Percentiles rank a stretch among this genome's conserved stretches.
Evolutionary conservation across 2,888 invertebrate genomes (phyloP).

Genomic region (Amphiduros pacificus): DNA sequence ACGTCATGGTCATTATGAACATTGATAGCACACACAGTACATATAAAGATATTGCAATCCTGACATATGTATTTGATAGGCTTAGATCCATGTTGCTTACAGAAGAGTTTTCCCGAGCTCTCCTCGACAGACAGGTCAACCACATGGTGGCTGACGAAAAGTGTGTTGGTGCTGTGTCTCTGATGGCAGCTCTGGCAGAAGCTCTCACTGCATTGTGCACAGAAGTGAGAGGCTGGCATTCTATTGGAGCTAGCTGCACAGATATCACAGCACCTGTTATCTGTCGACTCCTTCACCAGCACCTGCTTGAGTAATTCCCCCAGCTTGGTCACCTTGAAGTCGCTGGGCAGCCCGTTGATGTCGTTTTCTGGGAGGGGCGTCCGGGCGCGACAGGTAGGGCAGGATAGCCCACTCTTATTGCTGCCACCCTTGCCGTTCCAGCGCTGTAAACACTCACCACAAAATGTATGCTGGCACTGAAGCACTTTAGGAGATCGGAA

Average conservation of each 20-base stretch:
- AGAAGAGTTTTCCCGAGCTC: slow-evolving; percentile 11
- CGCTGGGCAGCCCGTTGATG: slow-evolving; percentile 9
- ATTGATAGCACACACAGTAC: slow-evolving; percentile 18
- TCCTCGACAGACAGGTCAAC: slow-evolving; percentile 15
- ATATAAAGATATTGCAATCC: slow-evolving; percentile 15
- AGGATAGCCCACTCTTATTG: slow-evolving; percentile 7
- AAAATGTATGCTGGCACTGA: slow-evolving; percentile 17
- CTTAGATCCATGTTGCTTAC: slow-evolving; percentile 14
- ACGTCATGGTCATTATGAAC: slow-evolving; percentile 16
- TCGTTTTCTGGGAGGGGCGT: slow-evolving; percentile 5
- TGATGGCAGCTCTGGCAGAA: slow-evolving; percentile 15
- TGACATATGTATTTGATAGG: slow-evolving; percentile 16
- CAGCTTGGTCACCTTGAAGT: slow-evolving; percentile 18
- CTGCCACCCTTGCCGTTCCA: slow-evolving; percentile 18
- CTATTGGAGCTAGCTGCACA: slow-evolving; percentile 11
- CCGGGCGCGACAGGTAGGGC: slow-evolving; percentile 10
- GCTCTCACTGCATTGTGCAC: slow-evolving; percentile 16
- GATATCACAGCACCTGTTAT: slow-evolving; percentile 12
- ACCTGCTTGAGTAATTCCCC: slow-evolving; percentile 17
- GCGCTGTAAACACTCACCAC: background rate
- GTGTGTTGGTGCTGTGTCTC: slow-evolving; percentile 10
- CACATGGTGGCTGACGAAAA: slow-evolving; percentile 15
- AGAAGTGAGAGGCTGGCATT: slow-evolving; percentile 14
- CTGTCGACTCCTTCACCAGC: slow-evolving; percentile 9
- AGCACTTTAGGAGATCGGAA: slow-evolving; percentile 13